Base-by-base conservation (phyloP, 2,113 vertebrate species). In the Haemorhous mexicanus region DNA sequence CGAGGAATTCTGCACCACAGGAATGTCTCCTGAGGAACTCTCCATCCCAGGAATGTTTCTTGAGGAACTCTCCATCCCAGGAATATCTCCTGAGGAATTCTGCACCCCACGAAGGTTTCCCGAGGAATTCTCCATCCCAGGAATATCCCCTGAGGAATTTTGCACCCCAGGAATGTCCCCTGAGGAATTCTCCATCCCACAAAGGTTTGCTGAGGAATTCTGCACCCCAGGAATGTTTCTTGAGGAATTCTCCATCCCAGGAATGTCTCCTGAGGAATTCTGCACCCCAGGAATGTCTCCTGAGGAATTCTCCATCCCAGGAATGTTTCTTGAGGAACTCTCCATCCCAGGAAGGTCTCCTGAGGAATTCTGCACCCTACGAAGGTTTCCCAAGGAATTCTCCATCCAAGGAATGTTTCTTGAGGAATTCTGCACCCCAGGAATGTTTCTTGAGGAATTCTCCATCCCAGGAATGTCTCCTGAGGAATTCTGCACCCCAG, bases 21-120 rank as follows among this genome's bases (percentile, higher is more conserved):
- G 27, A 5, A 41, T 0, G 2, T 9, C 3, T 41, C 27, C 2
- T 2, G 3, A 8, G 9, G 24, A 13, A 70, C 5, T 77, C 46
- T 62, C 4, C 47, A 14, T 28, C 37, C 19, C 90, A 62, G 17
- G 43, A 20, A 20, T 0, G 10, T 13, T 3, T 46, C 16, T 1
- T 0, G 1, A 66, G 10, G 21, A 33, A 16, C 9, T 58, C 27
- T 24, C 3, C 28, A 6, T 3, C 16, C 16, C 41, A 26, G 2
- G 30, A 20, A 4, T 0, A 4, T 27, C 19, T 67, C 6, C 3
- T 3, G 1, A 47, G 23, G 23, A 35, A 14, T 2, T 67, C 23
- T 47, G 1, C 16, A 19, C 2, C 44, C 9, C 66, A 35, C 3
- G 12, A 35, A 15, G 10, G 4, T 43, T 47, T 93, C 53, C 32